Evolutionary conservation across 2,113 vertebrate genomes (phyloP).

Genomic region (Serinus canaria): DNA sequence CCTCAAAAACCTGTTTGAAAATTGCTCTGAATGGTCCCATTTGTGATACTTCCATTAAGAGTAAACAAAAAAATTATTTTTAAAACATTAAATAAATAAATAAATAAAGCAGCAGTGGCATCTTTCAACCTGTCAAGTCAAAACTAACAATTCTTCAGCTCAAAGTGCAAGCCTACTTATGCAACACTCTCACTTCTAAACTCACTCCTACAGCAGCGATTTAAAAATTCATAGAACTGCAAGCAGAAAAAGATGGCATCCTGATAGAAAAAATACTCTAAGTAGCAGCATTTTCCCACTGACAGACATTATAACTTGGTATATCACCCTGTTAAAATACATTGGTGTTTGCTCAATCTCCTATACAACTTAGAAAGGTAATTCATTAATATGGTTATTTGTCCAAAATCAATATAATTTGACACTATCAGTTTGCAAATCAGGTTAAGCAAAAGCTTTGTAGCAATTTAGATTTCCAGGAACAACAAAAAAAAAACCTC

Average conservation of each 20-base stretch:
- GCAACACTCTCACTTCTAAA: slow-evolving; percentile 26
- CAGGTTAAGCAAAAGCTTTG: neutral
- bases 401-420: neutral
- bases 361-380: neutral
- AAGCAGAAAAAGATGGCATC: neutral
- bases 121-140: slow-evolving; percentile 8
- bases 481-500: neutral
- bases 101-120: neutral
- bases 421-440: neutral
- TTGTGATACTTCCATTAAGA: neutral
- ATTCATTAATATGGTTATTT: neutral
- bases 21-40: neutral
- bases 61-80: neutral
- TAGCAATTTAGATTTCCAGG: neutral
- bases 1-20: neutral
- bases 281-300: neutral
- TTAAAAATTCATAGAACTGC: neutral
- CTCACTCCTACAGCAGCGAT: neutral
- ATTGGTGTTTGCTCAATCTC: neutral
- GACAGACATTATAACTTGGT: neutral
- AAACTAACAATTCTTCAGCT: neutral
- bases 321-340: neutral
- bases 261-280: neutral
- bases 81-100: neutral
- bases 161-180: slow-evolving; percentile 20